Conservation (phyloP, 1,140 invertebrate species). For the Eulimnadia texana region DNA sequence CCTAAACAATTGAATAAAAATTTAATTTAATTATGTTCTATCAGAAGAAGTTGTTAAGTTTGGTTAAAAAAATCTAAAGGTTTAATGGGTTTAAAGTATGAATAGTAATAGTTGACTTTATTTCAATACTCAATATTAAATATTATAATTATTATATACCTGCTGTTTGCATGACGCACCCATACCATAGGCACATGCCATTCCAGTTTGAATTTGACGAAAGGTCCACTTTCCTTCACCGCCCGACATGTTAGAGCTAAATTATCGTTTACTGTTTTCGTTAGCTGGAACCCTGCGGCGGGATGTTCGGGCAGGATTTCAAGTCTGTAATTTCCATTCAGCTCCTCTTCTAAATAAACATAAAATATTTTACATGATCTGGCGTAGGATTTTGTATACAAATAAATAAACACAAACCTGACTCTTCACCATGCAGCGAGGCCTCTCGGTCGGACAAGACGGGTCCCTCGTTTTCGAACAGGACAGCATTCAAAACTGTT, state of each 20-base stretch:
- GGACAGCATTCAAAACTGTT: too few species aligned
- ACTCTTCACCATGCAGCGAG: too few species aligned
- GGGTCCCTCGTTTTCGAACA: too few species aligned
- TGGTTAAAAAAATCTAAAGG: not conserved
- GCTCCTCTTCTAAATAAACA: not conserved
- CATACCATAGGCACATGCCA: slow-evolving; percentile 22
- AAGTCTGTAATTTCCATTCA: not conserved
- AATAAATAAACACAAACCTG: too few species aligned
- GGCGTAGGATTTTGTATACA: too few species aligned
- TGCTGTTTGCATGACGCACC: slow-evolving; percentile 18
- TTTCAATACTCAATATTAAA: not conserved
- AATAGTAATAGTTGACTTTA: not conserved
- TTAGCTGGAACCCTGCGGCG: not conserved
- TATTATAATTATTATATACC: slow-evolving; percentile 14
- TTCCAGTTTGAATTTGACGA: slow-evolving; percentile 18
- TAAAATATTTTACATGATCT: too few species aligned
- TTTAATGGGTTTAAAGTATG: not conserved
- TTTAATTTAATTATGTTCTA: not conserved
- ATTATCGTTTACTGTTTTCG: slow-evolving; percentile 19
- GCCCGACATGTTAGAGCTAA: slow-evolving; percentile 21
- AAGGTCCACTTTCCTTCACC: slow-evolving; percentile 12
- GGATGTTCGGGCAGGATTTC: slow-evolving; percentile 10
- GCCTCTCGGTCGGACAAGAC: too few species aligned
- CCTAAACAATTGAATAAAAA: slow-evolving; percentile 7
- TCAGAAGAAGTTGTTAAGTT: not conserved